Evolutionary conservation across 2,797 vertebrate species (phyloP), one percentile per base, ranked within the genome.

Genomic region (Sebastolobus alascanus): DNA sequence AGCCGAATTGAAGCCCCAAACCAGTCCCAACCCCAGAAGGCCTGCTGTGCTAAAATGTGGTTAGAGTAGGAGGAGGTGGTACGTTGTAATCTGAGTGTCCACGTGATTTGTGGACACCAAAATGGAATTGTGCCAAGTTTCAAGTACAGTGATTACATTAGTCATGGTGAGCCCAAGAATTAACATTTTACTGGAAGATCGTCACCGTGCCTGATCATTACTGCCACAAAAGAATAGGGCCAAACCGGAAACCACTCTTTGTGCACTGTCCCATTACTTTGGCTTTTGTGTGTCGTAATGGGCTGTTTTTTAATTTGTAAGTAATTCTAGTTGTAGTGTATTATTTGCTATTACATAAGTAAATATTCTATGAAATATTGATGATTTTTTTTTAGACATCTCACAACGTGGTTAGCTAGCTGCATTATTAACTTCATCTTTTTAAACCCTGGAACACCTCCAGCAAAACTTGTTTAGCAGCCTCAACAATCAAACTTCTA

Each of bases 181-280:
- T 5, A 67, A 37, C 31, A 20, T 65, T 56, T 65, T 16, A 16
- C 58, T 46, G 52, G 11, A 38, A 64, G 60, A 71, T 8, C 33
- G 82, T 76, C 64, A 37, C 33, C 8, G 71, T 2, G 4, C 52
- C 68, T 56, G 38, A 74, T 71, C 60, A 71, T 76, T 64, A 63
- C 25, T 58, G 60, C 50, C 38, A 35, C 72, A 4, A 2, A 18
- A 18, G 7, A n/a, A 46, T 46, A 54, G 8, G 2, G 16, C 16
- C 38, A 7, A 52, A 67, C n/a, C 58, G 25, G 33, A 79, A 40
- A 16, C n/a, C 52, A n/a, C 13, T 18, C 43, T 46, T 12, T 75
- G 13, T 50, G 3, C 43, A 20, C 68, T 0, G 8, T 27, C 46
- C 37, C n/a, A 6, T 25, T n/a, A 16, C 43, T 35, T 27, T 29